Percentiles rank a stretch among this genome's conserved stretches.
Conservation (phyloP, 2,113 vertebrate genomes). For the Prunella himalayana region DNA sequence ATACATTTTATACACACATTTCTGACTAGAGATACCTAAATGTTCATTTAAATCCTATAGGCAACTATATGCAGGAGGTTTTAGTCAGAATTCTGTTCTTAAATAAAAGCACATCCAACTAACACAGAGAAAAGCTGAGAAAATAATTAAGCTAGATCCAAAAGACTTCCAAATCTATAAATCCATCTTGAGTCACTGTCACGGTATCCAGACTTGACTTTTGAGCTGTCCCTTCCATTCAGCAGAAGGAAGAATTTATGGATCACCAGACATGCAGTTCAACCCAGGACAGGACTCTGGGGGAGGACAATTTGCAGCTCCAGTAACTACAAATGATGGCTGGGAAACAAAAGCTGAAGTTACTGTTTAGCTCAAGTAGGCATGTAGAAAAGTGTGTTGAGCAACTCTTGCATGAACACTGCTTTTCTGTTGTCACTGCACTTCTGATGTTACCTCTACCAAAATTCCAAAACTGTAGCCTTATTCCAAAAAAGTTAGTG, state of each 20-base stretch:
- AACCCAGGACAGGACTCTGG: not conserved
- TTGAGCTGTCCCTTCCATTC: not conserved
- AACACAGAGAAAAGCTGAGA: not conserved
- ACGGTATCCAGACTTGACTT: not conserved
- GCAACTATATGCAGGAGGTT: not conserved
- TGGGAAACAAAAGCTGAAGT: not conserved
- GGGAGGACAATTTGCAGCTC: not conserved
- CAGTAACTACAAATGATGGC: not conserved
- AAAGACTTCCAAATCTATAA: not conserved
- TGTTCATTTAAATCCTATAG: not conserved
- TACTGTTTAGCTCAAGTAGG: not conserved
- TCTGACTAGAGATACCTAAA: not conserved
- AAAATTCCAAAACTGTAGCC: not conserved
- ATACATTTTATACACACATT: not conserved
- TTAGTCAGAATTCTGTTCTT: not conserved
- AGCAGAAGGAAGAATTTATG: not conserved
- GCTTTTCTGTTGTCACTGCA: not conserved
- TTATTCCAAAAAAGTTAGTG: not conserved
- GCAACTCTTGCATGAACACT: not conserved
- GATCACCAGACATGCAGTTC: accelerated
- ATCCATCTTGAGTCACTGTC: not conserved
- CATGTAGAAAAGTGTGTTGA: not conserved
- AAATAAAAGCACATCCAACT: not conserved
- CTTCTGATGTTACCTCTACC: not conserved
- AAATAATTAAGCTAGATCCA: not conserved